Evolutionary conservation across 2,113 vertebrate genomes (phyloP).

Genomic region (Gallinago jamesoni): DNA sequence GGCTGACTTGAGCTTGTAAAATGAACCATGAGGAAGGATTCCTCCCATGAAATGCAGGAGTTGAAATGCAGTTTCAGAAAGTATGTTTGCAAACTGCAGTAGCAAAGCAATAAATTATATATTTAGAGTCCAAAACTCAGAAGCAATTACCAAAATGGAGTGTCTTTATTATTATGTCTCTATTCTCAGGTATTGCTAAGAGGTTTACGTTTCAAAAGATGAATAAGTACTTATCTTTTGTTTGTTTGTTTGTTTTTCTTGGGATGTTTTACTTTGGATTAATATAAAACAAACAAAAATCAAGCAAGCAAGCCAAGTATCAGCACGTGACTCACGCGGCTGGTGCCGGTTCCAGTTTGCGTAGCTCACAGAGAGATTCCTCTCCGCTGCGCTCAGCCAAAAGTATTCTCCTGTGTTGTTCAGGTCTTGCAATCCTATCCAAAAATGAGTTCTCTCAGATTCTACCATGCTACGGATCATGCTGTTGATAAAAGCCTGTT

Average conservation of each 20-base stretch:
- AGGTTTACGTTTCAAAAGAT: background rate
- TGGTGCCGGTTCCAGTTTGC: conserved; percentile 91
- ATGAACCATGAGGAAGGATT: background rate
- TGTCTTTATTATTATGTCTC: background rate
- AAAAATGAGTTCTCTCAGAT: conserved; percentile 80
- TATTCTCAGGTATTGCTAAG: background rate
- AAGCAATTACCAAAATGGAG: background rate
- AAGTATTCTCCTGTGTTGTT: conserved; percentile 82
- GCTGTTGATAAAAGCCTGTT: conserved; percentile 92
- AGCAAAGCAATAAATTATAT: background rate
- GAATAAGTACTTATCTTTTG: background rate
- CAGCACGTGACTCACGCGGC: conserved; percentile 80
- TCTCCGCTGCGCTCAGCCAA: conserved; percentile 76
- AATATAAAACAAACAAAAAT: background rate
- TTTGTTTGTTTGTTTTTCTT: background rate
- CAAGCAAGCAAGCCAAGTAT: background rate
- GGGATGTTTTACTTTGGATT: background rate
- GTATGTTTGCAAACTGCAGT: background rate
- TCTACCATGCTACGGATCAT: conserved; percentile 78
- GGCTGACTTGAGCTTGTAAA: background rate
- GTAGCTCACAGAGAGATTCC: conserved; percentile 69
- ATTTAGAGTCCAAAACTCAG: background rate
- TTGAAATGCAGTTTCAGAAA: background rate
- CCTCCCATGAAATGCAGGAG: background rate
- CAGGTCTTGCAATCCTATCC: conserved; percentile 86